phyloP scores from a whole-genome alignment of 1,140 invertebrate species.

The Diploscapter pachys region DNA sequence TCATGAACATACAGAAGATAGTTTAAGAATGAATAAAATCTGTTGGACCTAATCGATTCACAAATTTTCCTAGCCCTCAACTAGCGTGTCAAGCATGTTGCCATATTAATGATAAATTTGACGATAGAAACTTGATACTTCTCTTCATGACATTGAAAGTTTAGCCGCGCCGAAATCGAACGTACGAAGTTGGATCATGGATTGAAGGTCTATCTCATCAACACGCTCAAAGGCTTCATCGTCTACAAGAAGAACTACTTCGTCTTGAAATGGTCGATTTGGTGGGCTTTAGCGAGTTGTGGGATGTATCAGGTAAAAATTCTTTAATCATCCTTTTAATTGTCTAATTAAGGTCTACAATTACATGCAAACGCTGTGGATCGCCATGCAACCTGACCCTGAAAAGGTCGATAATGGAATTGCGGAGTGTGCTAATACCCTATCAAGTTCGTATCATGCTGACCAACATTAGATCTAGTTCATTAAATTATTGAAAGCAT shows the following conservation, averaged over 20 bases:
- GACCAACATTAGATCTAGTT: no score
- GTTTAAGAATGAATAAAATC: no score
- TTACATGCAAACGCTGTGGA: slow-evolving; percentile 28
- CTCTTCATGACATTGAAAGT: not conserved
- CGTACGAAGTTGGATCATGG: slow-evolving; percentile 10
- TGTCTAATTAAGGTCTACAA: slow-evolving; percentile 16
- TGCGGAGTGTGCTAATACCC: slow-evolving; percentile 27
- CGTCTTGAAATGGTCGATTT: slow-evolving; percentile 31
- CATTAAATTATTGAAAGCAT: no score
- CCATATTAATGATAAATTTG: not conserved
- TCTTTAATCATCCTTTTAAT: not conserved
- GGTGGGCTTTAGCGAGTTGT: slow-evolving; percentile 35
- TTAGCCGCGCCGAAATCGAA: slow-evolving; percentile 18
- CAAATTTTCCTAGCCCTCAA: not conserved
- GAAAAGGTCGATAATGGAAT: slow-evolving; percentile 32
- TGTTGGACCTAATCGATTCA: no score
- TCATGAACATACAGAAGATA: no score
- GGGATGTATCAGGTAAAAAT: slow-evolving; percentile 26
- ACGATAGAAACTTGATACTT: not conserved
- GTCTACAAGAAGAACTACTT: slow-evolving; percentile 13
- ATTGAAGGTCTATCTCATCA: slow-evolving; percentile 2
- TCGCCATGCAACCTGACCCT: slow-evolving; percentile 26
- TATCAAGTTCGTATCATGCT: not conserved
- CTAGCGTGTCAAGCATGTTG: not conserved
- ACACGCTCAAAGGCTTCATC: slow-evolving; percentile 7